Evolutionary conservation across 2,888 invertebrate genomes (phyloP).

Genomic region (Philonicus albiceps): DNA sequence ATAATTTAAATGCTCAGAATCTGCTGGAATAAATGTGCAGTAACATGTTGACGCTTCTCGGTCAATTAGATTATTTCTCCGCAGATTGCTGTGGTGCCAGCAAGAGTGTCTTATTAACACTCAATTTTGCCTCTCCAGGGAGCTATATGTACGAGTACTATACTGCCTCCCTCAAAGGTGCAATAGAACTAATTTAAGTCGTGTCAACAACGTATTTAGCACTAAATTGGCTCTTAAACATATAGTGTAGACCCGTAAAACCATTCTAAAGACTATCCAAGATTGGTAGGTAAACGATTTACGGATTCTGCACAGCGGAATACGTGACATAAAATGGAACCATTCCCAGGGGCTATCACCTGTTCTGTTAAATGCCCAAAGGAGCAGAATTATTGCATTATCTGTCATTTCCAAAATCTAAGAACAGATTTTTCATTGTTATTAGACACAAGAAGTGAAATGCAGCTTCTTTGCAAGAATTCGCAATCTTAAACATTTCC

Average conservation of each 20-base stretch:
- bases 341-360: constrained; percentile 24
- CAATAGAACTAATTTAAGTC: neutral
- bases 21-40: neutral
- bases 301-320: neutral
- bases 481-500: neutral
- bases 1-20: neutral
- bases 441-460: neutral
- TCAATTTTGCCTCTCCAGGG: neutral
- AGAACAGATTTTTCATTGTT: neutral
- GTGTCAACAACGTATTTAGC: constrained; percentile 11
- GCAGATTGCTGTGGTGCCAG: neutral
- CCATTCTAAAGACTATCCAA: neutral
- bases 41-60: neutral
- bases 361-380: neutral
- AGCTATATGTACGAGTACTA: too few relatives aligned
- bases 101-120: neutral
- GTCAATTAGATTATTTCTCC: neutral
- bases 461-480: neutral
- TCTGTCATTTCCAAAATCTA: neutral
- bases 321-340: constrained; percentile 25
- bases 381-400: constrained; percentile 17
- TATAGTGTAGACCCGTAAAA: neutral
- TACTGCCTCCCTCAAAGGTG: neutral
- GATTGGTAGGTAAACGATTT: neutral
- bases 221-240: neutral